These are phyloP conservation scores for Dryomyza anilis DNA, from an alignment of 2,888 invertebrate genomes.

Conservation along the genomic window DNA sequence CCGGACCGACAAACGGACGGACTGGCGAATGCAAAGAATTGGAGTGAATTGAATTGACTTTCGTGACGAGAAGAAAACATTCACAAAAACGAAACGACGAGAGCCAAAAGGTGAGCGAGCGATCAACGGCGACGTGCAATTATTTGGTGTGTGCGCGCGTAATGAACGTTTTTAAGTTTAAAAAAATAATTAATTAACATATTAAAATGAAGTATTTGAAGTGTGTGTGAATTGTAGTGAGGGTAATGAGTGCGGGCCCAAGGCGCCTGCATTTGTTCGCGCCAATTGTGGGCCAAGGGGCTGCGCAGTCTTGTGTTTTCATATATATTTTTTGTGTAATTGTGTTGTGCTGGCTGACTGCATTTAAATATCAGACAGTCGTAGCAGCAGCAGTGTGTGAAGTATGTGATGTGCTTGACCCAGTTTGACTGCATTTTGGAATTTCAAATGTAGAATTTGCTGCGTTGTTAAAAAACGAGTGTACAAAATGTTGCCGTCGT, in stretches of 20 bases:
- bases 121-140: not conserved
- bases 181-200: not conserved
- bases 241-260: too few species aligned
- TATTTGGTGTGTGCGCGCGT: slow-evolving; percentile 4
- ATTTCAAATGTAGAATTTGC: slow-evolving; percentile 2
- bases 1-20: not conserved
- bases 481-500: not conserved
- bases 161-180: not conserved
- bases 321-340: not conserved
- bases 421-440: slow-evolving; percentile 19
- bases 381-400: too few species aligned
- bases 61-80: not conserved
- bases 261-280: not conserved
- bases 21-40: not conserved
- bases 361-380: not conserved
- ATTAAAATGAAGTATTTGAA: not conserved
- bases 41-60: slow-evolving; percentile 10
- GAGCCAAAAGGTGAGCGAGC: too few species aligned
- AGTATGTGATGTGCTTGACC: too few species aligned
- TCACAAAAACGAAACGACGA: not conserved
- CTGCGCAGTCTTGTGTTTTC: not conserved
- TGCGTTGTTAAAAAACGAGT: not conserved
- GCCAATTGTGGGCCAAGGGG: not conserved
- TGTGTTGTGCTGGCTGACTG: not conserved
- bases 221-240: not conserved